Evolutionary conservation across 2,797 vertebrate genomes (phyloP), one percentile per base, ranked within the genome.

Genomic region (Mormyrops attenuatus): DNA sequence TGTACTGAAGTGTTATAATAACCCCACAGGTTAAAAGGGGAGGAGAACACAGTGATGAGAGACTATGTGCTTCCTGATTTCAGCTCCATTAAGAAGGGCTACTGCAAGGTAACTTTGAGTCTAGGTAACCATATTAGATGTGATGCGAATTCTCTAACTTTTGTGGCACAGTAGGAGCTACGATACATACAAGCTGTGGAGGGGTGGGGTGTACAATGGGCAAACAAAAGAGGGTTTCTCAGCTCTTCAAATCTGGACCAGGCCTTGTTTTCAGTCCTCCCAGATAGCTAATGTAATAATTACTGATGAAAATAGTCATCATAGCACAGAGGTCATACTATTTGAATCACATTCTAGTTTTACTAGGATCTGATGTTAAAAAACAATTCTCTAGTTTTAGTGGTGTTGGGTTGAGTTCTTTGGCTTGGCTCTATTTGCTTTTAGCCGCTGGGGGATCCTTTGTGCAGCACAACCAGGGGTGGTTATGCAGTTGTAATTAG

Each of bases 31-130:
- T 92, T 97, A 90, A 99, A 99, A 95, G 97, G 97, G 88, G 97
- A 98, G 91, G 99, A 99, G 9, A 99, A 99, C 94, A 94, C 95
- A 2, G 95, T 97, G 88, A 97, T 99, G 97, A 96, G 95, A 92
- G 98, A 99, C 92, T 99, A 99, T 84, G 97, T 99, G 90, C 97
- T 99, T 90, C 99, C 99, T 92, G 99, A 99, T 93, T 99, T 99
- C 94, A 99, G 98, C 95, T 95, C 97, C 92, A 99, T 99, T 91
- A 99, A 99, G 94, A 99, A 99, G 91, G 99, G 99, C 17, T 99
- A 98, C 95, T 99, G 98, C 94, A 99, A 99, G 97, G 98, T 97
- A 95, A 93, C 34, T 73, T 17, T 38, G 38, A 38, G 4, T 73
- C 30, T 73, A 99, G 97, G 98, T 97, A 95, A 93, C 85, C 44